Evolutionary conservation across 2,888 invertebrate species (phyloP).

Genomic region (Rhyacophila evoluta): DNA sequence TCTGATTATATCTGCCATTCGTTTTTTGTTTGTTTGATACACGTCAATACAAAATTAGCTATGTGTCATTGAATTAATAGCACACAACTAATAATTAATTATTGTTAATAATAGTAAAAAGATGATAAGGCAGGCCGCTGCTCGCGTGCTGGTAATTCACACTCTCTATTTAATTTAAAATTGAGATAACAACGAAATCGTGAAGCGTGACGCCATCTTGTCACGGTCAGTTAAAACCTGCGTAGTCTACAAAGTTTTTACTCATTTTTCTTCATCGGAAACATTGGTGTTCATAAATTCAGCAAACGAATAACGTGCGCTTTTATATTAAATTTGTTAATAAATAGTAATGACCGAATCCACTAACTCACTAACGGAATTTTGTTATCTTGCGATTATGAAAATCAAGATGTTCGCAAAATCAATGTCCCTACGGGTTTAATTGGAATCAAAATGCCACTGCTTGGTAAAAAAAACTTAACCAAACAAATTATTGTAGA

Average conservation of each 20-base stretch:
- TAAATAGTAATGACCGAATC: no score
- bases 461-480: no score
- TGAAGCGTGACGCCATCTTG: background rate
- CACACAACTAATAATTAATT: background rate
- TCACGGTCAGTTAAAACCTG: background rate
- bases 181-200: background rate
- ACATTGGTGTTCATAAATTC: background rate
- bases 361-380: background rate
- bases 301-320: background rate
- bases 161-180: constrained; percentile 15
- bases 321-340: background rate
- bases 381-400: no score
- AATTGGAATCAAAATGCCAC: no score
- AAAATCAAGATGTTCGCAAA: no score
- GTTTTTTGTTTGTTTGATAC: background rate
- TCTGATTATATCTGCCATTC: no score
- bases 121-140: background rate
- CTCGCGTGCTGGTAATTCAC: background rate
- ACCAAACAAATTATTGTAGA: no score
- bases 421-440: no score
- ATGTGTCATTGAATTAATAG: background rate
- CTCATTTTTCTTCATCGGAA: background rate
- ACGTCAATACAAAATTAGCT: background rate
- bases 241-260: background rate
- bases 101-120: background rate